These are phyloP conservation scores for Damaliscus lunatus DNA, from an alignment of 2,113 vertebrate genomes.

Conservation along the genomic window DNA sequence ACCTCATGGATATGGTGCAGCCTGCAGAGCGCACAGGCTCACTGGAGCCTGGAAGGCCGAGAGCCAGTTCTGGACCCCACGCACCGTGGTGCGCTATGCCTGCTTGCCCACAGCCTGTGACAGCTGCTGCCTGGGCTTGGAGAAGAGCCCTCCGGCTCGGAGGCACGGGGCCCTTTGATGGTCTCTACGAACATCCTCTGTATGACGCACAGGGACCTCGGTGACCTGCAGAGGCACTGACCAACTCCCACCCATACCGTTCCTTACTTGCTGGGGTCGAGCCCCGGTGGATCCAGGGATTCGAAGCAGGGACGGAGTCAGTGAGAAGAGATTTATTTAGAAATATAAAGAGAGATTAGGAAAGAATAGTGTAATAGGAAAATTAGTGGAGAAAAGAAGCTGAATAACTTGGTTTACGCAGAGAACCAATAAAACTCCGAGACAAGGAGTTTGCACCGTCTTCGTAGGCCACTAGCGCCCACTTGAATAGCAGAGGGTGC, in stretches of 20 bases:
- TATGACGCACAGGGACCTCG: neutral
- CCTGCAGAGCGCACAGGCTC: neutral
- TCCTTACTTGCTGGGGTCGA: neutral
- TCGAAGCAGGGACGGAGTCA: too few species aligned
- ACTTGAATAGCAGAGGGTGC: too few species aligned
- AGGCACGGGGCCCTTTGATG: neutral
- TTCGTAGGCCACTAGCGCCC: too few species aligned
- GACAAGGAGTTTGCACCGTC: too few species aligned
- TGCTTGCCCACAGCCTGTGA: neutral
- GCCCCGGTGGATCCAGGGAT: too few species aligned
- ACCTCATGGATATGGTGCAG: neutral
- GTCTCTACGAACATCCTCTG: neutral
- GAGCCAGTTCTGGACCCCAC: neutral
- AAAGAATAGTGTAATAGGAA: too few species aligned
- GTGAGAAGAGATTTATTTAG: too few species aligned
- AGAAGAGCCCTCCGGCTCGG: neutral
- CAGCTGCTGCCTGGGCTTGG: neutral
- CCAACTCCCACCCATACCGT: neutral
- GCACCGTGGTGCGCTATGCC: accelerated
- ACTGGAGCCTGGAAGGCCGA: neutral
- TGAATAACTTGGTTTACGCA: too few species aligned
- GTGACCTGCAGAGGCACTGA: neutral
- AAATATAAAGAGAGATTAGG: too few species aligned
- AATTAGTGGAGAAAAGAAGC: too few species aligned
- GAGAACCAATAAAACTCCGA: too few species aligned